Evolutionary conservation across 2,797 vertebrate genomes (phyloP).

Genomic region (Protosalanx chinensis): DNA sequence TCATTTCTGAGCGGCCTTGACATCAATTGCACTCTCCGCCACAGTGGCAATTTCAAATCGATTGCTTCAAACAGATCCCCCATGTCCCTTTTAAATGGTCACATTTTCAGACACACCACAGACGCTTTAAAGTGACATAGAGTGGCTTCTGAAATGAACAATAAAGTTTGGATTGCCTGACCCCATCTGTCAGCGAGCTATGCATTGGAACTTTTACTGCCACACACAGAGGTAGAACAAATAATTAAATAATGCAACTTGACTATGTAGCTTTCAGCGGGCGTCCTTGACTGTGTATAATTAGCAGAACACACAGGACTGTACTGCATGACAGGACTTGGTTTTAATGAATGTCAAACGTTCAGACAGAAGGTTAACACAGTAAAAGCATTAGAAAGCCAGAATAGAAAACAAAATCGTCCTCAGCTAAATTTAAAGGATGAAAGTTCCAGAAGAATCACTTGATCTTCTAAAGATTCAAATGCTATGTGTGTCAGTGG

Average conservation of each 20-base stretch:
- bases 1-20: slow-evolving; percentile 69
- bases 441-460: too few relatives aligned
- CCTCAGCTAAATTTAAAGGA: too few relatives aligned
- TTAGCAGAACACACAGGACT: background rate
- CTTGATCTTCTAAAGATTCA: too few relatives aligned
- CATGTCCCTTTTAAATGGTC: slow-evolving; percentile 50
- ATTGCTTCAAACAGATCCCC: slow-evolving; percentile 52
- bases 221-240: background rate
- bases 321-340: background rate
- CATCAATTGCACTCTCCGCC: slow-evolving; percentile 65
- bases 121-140: slow-evolving; percentile 37
- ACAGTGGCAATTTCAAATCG: slow-evolving; percentile 64
- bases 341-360: background rate
- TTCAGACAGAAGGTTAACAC: background rate
- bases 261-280: background rate
- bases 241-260: background rate
- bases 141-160: slow-evolving; percentile 29
- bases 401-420: too few relatives aligned
- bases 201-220: background rate
- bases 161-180: slow-evolving; percentile 37
- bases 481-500: too few relatives aligned
- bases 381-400: background rate
- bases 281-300: background rate
- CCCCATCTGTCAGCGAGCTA: slow-evolving; percentile 7
- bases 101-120: slow-evolving; percentile 53